These are phyloP conservation scores for Emydocephalus ijimae DNA, from an alignment of 2,113 vertebrate species.

Conservation along the genomic window DNA sequence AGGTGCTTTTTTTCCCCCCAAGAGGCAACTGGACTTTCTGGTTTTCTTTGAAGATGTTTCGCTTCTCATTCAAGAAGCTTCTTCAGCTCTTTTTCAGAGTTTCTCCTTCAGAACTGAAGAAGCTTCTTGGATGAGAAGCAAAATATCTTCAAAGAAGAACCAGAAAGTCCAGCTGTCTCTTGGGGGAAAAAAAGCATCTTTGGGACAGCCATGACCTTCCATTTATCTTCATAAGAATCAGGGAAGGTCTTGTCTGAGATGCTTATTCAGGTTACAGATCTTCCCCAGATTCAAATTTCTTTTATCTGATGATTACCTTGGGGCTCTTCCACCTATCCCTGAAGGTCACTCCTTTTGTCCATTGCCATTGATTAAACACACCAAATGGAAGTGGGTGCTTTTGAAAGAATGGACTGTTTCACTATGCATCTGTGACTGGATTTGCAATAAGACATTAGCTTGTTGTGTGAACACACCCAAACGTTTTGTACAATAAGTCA, in stretches of 20 bases:
- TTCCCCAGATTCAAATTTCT: not conserved
- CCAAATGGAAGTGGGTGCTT: not conserved
- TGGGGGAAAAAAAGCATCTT: too few species aligned
- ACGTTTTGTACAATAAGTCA: not conserved
- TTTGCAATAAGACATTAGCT: not conserved
- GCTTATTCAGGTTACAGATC: not conserved
- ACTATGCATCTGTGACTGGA: not conserved
- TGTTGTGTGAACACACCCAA: not conserved
- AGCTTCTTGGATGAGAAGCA: too few species aligned
- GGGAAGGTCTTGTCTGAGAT: not conserved
- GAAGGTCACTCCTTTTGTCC: not conserved
- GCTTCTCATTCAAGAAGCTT: too few species aligned
- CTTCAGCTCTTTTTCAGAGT: too few species aligned
- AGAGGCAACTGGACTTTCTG: too few species aligned
- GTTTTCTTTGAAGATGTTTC: too few species aligned
- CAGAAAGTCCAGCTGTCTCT: too few species aligned
- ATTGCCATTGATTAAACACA: not conserved
- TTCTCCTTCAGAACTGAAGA: too few species aligned
- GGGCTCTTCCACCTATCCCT: not conserved
- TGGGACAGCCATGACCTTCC: not conserved
- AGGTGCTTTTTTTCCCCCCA: too few species aligned
- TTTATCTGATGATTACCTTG: not conserved
- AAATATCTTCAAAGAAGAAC: too few species aligned
- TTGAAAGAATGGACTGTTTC: not conserved
- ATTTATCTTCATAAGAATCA: not conserved